Conservation (phyloP, 2,888 invertebrate species). For the Pantelozetes paolii region DNA sequence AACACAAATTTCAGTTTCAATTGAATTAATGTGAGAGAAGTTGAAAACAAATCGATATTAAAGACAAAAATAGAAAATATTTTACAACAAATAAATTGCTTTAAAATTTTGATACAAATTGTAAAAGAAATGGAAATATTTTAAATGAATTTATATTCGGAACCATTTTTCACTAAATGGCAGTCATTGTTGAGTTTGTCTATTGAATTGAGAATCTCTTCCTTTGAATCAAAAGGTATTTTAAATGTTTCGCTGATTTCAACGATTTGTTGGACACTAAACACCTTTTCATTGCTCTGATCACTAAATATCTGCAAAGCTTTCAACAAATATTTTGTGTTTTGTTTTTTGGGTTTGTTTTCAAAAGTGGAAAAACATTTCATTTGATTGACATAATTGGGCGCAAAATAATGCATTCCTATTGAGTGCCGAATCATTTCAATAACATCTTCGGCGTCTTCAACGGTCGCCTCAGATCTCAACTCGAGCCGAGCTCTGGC, state of each 20-base stretch:
- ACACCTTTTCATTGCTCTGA: conserved; percentile 65
- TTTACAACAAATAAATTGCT: no score
- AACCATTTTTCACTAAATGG: not conserved
- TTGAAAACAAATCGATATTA: no score
- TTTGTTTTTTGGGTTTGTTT: conserved; percentile 64
- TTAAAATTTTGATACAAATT: no score
- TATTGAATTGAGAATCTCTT: not conserved
- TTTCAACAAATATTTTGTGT: conserved; percentile 69
- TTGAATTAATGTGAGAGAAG: no score
- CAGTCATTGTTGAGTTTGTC: conserved; percentile 3
- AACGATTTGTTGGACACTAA: conserved; percentile 70
- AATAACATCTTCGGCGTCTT: conserved; percentile 79
- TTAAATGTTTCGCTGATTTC: conserved; percentile 56
- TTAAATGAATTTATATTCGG: conserved; percentile 1
- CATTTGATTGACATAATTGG: conserved; percentile 58
- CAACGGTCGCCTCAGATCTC: conserved; percentile 68
- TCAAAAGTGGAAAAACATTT: conserved; percentile 61
- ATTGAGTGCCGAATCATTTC: conserved; percentile 66
- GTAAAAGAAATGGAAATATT: no score
- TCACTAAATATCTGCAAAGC: conserved; percentile 65
- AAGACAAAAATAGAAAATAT: no score
- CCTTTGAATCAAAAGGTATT: conserved; percentile 5
- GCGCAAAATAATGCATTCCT: not conserved
- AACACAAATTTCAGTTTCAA: no score
- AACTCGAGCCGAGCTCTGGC: conserved; percentile 84